A percentile compares a stretch with the other conserved stretches of the same genome.
phyloP scores from a whole-genome alignment of 2,888 invertebrate species.

The Masnerella sp. region DNA sequence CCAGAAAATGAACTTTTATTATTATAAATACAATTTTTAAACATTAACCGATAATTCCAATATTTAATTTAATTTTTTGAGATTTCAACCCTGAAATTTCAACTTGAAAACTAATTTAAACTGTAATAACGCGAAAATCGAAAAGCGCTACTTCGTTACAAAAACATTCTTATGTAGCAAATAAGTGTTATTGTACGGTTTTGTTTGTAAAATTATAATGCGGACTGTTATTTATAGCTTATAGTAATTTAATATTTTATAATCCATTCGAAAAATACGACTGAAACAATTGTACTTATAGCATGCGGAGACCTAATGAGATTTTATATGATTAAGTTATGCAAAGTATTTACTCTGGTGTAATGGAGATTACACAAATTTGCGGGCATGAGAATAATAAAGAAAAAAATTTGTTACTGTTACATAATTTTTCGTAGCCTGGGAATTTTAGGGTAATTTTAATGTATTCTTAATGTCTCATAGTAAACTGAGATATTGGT shows the following conservation, averaged over 20 bases:
- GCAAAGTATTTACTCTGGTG: constrained; percentile 45
- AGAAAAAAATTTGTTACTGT: constrained; percentile 37
- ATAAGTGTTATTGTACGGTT: constrained; percentile 56
- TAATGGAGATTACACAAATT: constrained; percentile 47
- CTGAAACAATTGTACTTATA: constrained; percentile 50
- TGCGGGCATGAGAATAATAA: constrained; percentile 50
- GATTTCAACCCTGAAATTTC: too few species aligned
- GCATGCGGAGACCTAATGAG: constrained; percentile 37
- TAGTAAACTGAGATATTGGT: constrained; percentile 45
- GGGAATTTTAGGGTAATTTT: constrained; percentile 56
- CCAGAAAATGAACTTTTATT: too few species aligned
- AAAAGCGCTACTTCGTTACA: constrained; percentile 27
- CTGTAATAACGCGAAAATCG: too few species aligned
- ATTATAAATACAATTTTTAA: too few species aligned
- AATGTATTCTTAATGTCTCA: constrained; percentile 43
- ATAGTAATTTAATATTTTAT: constrained; percentile 56
- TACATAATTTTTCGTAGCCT: constrained; percentile 52
- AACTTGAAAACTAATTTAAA: too few species aligned
- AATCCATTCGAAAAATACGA: constrained; percentile 43
- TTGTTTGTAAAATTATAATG: constrained; percentile 62
- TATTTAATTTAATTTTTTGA: too few species aligned
- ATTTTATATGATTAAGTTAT: constrained; percentile 44
- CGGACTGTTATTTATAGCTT: constrained; percentile 60
- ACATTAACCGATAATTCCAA: too few species aligned
- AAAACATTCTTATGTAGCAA: constrained; percentile 38